phyloP scores from a whole-genome alignment of 2,888 invertebrate species.

The Melieria omissa region DNA sequence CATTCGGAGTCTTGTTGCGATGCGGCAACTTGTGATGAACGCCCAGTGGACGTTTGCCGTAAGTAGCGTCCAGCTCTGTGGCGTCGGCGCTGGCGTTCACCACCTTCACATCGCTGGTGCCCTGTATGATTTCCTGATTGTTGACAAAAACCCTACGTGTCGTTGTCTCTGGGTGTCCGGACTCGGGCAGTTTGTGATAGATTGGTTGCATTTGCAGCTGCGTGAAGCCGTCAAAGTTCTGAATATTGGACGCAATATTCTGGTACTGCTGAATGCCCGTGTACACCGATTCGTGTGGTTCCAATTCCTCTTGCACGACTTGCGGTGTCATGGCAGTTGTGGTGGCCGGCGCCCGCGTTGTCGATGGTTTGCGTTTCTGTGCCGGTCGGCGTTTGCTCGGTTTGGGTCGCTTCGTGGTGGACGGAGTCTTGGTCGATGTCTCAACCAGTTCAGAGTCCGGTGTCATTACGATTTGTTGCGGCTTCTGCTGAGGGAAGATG shows the following conservation, averaged over 20 bases:
- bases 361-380: slow-evolving; percentile 53
- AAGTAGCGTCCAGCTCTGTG: slow-evolving; percentile 34
- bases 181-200: slow-evolving; percentile 53
- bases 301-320: slow-evolving; percentile 57
- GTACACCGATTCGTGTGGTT: slow-evolving; percentile 59
- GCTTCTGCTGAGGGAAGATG: slow-evolving; percentile 70
- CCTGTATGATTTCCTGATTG: slow-evolving; percentile 58
- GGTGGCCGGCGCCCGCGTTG: slow-evolving; percentile 45
- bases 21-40: slow-evolving; percentile 52
- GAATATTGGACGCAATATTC: slow-evolving; percentile 55
- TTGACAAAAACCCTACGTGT: slow-evolving; percentile 60
- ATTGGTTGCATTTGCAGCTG: slow-evolving; percentile 58
- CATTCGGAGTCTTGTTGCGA: slow-evolving; percentile 56
- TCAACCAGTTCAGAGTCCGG: slow-evolving; percentile 66
- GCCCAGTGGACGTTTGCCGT: slow-evolving; percentile 51
- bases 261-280: slow-evolving; percentile 62
- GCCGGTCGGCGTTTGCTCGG: slow-evolving; percentile 59
- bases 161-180: slow-evolving; percentile 51
- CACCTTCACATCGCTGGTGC: slow-evolving; percentile 36
- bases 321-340: slow-evolving; percentile 49
- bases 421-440: slow-evolving; percentile 53
- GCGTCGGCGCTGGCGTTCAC: slow-evolving; percentile 43
- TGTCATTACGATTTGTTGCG: slow-evolving; percentile 64
- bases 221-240: slow-evolving; percentile 52
- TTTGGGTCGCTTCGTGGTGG: slow-evolving; percentile 54